Percentiles rank a stretch among this genome's conserved stretches.
These are phyloP conservation scores for Bradypus variegatus DNA, from an alignment of 2,797 vertebrate species.

Conservation along the genomic window DNA sequence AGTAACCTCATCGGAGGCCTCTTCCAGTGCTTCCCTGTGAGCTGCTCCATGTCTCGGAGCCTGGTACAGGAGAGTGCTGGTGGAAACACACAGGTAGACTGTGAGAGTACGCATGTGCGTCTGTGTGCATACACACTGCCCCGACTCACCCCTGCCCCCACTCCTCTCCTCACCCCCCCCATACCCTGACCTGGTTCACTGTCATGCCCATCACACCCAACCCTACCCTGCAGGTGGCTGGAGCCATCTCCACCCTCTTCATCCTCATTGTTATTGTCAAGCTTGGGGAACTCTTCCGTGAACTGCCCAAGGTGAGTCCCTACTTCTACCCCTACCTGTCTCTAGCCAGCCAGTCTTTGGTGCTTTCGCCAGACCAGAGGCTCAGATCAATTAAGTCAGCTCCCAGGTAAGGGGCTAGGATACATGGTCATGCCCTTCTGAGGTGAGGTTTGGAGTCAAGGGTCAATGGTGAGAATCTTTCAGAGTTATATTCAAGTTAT, in stretches of 20 bases:
- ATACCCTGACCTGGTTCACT: accelerated
- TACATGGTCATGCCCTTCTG: not conserved
- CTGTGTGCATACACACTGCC: accelerated
- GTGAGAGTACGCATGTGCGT: accelerated
- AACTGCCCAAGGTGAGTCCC: constrained; percentile 86
- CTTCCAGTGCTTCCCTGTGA: constrained; percentile 92
- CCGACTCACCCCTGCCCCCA: not conserved
- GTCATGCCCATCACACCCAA: not conserved
- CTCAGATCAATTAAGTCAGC: not conserved
- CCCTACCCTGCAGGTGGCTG: constrained; percentile 78
- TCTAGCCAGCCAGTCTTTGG: not conserved
- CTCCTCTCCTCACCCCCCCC: accelerated
- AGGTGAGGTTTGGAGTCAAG: not conserved
- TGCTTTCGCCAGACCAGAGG: not conserved
- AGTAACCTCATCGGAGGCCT: constrained; percentile 87
- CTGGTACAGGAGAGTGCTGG: constrained; percentile 93
- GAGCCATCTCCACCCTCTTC: constrained; percentile 83
- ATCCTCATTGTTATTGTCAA: constrained; percentile 90
- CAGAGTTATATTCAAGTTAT: not conserved
- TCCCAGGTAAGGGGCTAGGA: not conserved
- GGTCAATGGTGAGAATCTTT: not conserved
- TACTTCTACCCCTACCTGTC: accelerated
- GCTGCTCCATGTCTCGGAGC: constrained; percentile 95
- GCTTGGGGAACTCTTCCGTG: constrained; percentile 86
- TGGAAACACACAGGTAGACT: constrained; percentile 91